A percentile compares a stretch with the other conserved stretches of the same genome.
Conservation (phyloP, 2,888 invertebrate species). For the Fragum sueziense region DNA sequence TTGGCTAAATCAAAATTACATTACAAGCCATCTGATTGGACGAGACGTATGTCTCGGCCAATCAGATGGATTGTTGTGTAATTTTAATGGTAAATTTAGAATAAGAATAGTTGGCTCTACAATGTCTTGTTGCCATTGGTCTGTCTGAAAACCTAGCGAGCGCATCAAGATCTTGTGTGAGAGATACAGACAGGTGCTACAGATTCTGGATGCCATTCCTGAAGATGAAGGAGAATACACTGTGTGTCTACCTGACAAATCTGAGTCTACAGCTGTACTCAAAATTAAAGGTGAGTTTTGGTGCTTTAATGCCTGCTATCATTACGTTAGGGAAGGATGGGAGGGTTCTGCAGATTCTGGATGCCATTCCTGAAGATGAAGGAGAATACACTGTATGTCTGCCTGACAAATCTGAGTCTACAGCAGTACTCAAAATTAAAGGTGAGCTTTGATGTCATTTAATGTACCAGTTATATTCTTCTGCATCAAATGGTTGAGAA, state of each 20-base stretch:
- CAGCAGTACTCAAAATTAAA: slow-evolving; percentile 78
- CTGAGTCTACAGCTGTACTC: slow-evolving; percentile 76
- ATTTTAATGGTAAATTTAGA: too few species aligned
- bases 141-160: slow-evolving; percentile 73
- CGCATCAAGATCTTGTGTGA: slow-evolving; percentile 76
- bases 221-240: slow-evolving; percentile 94
- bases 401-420: slow-evolving; percentile 76
- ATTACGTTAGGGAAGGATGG: too few species aligned
- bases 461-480: too few species aligned
- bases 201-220: slow-evolving; percentile 91
- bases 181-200: slow-evolving; percentile 84
- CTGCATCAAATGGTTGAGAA: too few species aligned
- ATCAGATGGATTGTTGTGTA: too few species aligned
- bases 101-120: slow-evolving; percentile 93
- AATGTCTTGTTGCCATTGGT: slow-evolving; percentile 88
- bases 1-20: too few species aligned
- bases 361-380: slow-evolving; percentile 90
- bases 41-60: too few species aligned
- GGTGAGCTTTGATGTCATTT: too few species aligned
- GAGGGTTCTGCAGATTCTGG: slow-evolving; percentile 91
- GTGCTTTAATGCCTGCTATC: too few species aligned
- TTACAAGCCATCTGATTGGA: too few species aligned
- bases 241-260: slow-evolving; percentile 84
- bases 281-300: slow-evolving; percentile 77
- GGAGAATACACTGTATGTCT: slow-evolving; percentile 92